phyloP scores from a whole-genome alignment of 2,113 vertebrate genomes.

The Penelope pileata region DNA sequence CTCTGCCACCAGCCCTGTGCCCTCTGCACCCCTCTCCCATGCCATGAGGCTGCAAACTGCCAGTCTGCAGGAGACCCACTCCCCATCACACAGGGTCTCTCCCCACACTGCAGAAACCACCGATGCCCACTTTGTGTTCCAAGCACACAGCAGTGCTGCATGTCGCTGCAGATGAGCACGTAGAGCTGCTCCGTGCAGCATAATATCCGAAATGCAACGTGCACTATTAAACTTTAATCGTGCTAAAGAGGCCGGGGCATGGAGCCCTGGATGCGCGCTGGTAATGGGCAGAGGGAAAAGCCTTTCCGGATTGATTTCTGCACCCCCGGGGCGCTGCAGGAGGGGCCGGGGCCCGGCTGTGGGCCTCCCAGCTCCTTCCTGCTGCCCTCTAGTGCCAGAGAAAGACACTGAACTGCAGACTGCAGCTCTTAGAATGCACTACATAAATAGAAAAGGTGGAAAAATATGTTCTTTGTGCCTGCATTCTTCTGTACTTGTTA shows the following conservation, averaged over 20 bases:
- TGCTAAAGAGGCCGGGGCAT: background rate
- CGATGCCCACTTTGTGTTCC: accelerated
- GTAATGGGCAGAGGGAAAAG: background rate
- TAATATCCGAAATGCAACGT: background rate
- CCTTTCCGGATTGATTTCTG: conserved; percentile 5
- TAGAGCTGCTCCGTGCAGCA: accelerated
- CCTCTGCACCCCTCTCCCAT: accelerated
- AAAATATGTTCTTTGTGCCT: background rate
- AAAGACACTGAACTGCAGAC: background rate
- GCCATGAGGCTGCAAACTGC: accelerated
- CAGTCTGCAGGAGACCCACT: background rate
- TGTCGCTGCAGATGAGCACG: accelerated
- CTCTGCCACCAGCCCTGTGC: accelerated
- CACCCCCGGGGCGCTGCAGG: background rate
- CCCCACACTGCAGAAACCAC: background rate
- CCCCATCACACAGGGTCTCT: background rate
- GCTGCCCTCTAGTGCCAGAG: conserved; percentile 53
- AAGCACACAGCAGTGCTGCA: accelerated
- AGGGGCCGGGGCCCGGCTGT: background rate
- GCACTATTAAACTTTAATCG: conserved; percentile 30
- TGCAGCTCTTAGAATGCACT: accelerated
- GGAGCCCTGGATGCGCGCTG: background rate
- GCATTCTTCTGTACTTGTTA: accelerated
- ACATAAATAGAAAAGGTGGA: background rate
- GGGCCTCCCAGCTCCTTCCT: background rate